These are phyloP conservation scores for Baryphthengus martii DNA, from an alignment of 2,113 vertebrate species.

Conservation along the genomic window DNA sequence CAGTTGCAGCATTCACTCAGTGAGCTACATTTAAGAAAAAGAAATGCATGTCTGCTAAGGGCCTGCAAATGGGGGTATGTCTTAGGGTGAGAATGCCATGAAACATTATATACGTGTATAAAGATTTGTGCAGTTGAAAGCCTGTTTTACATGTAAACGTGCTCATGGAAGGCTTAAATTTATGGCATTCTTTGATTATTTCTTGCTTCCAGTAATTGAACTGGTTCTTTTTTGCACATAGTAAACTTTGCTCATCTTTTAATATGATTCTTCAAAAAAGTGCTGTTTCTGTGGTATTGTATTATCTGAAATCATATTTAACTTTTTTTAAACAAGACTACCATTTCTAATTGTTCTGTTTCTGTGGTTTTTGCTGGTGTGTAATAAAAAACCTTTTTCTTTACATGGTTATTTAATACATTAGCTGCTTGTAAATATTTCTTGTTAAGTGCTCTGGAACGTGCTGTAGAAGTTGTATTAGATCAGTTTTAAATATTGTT, in stretches of 20 bases:
- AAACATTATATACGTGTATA: slow-evolving; percentile 59
- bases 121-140: slow-evolving; percentile 58
- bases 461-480: slow-evolving; percentile 80
- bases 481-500: slow-evolving; percentile 77
- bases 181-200: slow-evolving; percentile 48
- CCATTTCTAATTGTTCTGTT: slow-evolving; percentile 72
- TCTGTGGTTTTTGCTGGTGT: slow-evolving; percentile 77
- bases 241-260: slow-evolving; percentile 64
- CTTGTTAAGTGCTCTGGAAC: slow-evolving; percentile 80
- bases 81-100: slow-evolving; percentile 42
- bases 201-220: slow-evolving; percentile 54
- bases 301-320: slow-evolving; percentile 75
- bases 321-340: slow-evolving; percentile 68
- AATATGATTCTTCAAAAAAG: slow-evolving; percentile 68
- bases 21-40: slow-evolving; percentile 29
- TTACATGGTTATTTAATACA: slow-evolving; percentile 78
- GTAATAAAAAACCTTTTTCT: slow-evolving; percentile 72
- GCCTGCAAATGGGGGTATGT: slow-evolving; percentile 29
- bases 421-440: slow-evolving; percentile 81
- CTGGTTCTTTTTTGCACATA: slow-evolving; percentile 76
- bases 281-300: slow-evolving; percentile 81
- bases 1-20: slow-evolving; percentile 8
- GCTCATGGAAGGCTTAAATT: slow-evolving; percentile 64
- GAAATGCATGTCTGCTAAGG: slow-evolving; percentile 44
- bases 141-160: slow-evolving; percentile 40